Evolutionary conservation across 2,888 invertebrate genomes (phyloP).

Genomic region (Allygus modestus): DNA sequence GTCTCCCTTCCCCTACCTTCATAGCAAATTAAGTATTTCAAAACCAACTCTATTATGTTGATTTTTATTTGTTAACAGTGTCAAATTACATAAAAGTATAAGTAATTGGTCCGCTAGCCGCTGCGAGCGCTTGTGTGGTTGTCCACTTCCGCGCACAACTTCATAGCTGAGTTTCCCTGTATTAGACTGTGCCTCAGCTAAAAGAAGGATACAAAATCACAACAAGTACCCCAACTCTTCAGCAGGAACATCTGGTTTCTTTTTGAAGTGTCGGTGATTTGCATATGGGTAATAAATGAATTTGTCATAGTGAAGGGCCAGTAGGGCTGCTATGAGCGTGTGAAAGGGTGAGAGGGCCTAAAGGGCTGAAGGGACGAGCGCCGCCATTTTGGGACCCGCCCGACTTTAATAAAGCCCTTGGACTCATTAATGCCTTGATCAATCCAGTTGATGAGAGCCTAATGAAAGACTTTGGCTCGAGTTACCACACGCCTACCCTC

Average conservation of each 20-base stretch:
- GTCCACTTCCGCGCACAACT: too few species aligned
- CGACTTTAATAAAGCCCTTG: slow-evolving; percentile 48
- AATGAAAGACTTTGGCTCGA: slow-evolving; percentile 40
- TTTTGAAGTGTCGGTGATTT: slow-evolving; percentile 26
- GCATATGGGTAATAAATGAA: slow-evolving; percentile 42
- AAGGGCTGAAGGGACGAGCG: not conserved
- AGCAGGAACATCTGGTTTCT: slow-evolving; percentile 23
- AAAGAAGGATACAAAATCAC: not conserved
- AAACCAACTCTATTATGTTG: too few species aligned
- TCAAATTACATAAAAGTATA: too few species aligned
- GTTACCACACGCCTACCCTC: slow-evolving; percentile 24
- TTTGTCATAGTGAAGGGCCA: slow-evolving; percentile 17
- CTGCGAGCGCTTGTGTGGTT: too few species aligned
- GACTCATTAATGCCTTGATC: slow-evolving; percentile 49
- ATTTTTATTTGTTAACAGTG: too few species aligned
- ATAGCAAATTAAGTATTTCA: too few species aligned
- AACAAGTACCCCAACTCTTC: slow-evolving; percentile 20
- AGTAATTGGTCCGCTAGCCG: too few species aligned
- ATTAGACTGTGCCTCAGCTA: too few species aligned
- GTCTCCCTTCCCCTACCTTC: too few species aligned
- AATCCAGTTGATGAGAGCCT: slow-evolving; percentile 49
- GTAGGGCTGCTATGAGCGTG: not conserved
- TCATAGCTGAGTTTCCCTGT: too few species aligned
- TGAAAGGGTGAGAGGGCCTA: slow-evolving; percentile 9
- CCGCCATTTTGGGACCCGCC: slow-evolving; percentile 53